These are phyloP conservation scores for Dicerorhinus sumatrensis DNA, from an alignment of 2,113 vertebrate species.

Conservation along the genomic window DNA sequence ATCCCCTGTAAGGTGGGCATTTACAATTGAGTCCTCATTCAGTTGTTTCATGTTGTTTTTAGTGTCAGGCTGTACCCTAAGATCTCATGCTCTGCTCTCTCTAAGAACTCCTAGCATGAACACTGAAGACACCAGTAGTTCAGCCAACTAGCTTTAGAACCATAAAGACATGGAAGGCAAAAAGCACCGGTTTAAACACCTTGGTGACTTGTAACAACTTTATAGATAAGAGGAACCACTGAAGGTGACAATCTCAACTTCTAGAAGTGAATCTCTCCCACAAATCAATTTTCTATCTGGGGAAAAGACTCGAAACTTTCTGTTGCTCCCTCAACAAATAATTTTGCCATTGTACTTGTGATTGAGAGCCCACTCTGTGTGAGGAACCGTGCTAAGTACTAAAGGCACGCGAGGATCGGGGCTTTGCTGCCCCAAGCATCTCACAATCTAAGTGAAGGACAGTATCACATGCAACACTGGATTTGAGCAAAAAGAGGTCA, in stretches of 20 bases:
- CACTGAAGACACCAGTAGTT: not conserved
- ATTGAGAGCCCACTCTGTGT: not conserved
- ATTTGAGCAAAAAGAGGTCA: not conserved
- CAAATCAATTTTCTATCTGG: not conserved
- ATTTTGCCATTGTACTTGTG: not conserved
- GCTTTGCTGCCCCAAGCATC: not conserved
- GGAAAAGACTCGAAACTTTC: not conserved
- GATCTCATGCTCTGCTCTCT: not conserved
- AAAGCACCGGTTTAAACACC: slow-evolving; percentile 24
- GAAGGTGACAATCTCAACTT: not conserved
- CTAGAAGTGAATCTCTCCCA: slow-evolving; percentile 4
- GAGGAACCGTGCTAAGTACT: not conserved
- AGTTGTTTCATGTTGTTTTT: not conserved
- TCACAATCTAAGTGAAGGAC: not conserved
- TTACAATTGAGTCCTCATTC: not conserved
- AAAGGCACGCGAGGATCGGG: not conserved
- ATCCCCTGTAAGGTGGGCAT: accelerated
- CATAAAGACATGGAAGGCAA: not conserved
- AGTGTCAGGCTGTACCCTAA: not conserved
- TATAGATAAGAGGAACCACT: not conserved
- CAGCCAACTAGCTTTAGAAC: not conserved
- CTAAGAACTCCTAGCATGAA: not conserved
- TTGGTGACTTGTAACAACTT: slow-evolving; percentile 13
- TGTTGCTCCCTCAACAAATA: not conserved
- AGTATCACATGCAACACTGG: not conserved